These are phyloP conservation scores for Chymomyza procnemis DNA, from an alignment of 2,888 invertebrate species.

Conservation along the genomic window DNA sequence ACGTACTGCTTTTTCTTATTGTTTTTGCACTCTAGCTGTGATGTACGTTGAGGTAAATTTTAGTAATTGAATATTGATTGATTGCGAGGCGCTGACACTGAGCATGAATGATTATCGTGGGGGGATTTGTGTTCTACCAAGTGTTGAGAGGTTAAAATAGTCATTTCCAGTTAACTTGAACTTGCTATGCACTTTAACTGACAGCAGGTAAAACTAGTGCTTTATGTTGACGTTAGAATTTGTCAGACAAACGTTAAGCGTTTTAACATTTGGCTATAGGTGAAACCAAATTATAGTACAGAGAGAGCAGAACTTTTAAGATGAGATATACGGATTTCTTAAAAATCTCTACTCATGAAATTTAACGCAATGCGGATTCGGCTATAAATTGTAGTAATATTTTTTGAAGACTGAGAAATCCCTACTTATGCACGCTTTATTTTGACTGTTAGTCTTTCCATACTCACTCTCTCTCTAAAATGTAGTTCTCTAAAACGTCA, in stretches of 20 bases:
- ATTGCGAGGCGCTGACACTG: constrained; percentile 47
- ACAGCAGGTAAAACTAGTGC: background rate
- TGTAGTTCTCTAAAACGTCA: background rate
- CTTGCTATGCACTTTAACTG: background rate
- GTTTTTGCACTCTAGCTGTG: constrained; percentile 10
- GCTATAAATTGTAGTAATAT: too few relatives aligned
- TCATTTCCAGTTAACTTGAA: background rate
- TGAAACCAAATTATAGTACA: too few relatives aligned
- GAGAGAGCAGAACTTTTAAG: too few relatives aligned
- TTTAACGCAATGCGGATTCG: too few relatives aligned
- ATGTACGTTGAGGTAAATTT: constrained; percentile 14
- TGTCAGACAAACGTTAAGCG: background rate
- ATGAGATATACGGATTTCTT: too few relatives aligned
- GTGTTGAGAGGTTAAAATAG: background rate
- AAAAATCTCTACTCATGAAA: too few relatives aligned
- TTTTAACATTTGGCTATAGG: too few relatives aligned
- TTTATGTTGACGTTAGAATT: background rate
- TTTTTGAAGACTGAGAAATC: too few relatives aligned
- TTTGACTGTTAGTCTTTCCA: too few relatives aligned
- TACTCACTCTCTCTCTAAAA: too few relatives aligned
- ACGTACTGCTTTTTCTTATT: constrained; percentile 6
- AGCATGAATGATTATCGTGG: constrained; percentile 49
- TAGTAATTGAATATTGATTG: constrained; percentile 62
- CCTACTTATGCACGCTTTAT: too few relatives aligned
- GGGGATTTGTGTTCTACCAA: background rate